A percentile compares a stretch with the other conserved stretches of the same genome.
phyloP scores from a whole-genome alignment of 23 tunicate species.

The Pegea sp. region DNA sequence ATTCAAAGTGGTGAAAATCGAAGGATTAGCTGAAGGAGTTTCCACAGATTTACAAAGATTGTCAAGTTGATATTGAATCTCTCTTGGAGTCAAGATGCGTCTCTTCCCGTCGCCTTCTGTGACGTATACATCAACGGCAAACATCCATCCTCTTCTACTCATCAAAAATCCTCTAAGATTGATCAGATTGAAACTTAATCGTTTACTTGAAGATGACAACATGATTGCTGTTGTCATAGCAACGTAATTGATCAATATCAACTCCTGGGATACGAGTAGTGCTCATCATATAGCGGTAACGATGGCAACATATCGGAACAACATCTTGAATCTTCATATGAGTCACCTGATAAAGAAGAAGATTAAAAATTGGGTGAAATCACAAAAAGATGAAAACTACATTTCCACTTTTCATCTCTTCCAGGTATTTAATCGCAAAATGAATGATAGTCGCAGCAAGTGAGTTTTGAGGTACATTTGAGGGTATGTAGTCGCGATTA shows the following conservation, averaged over 20 bases:
- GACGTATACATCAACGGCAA: conserved; percentile 18
- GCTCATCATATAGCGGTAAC: conserved; percentile 40
- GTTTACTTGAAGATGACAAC: conserved; percentile 51
- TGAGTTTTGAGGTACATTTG: conserved; percentile 7
- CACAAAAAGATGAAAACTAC: too few species aligned
- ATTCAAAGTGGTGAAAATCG: conserved; percentile 36
- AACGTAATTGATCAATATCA: conserved; percentile 40
- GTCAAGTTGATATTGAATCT: conserved; percentile 58
- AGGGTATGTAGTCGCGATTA: background rate
- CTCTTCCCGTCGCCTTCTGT: conserved; percentile 20
- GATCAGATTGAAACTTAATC: background rate
- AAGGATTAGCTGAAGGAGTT: conserved; percentile 13
- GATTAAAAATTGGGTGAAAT: too few species aligned
- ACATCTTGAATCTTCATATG: conserved; percentile 39
- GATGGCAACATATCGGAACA: conserved; percentile 61
- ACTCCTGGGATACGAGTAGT: conserved; percentile 65
- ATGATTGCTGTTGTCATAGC: conserved; percentile 27
- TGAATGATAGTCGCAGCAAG: conserved; percentile 18
- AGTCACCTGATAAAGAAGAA: too few species aligned
- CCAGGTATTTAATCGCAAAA: conserved; percentile 20
- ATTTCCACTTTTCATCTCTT: conserved; percentile 5
- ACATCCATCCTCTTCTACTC: conserved; percentile 54
- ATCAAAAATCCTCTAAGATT: background rate
- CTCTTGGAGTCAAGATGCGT: conserved; percentile 39
- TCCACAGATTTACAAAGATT: conserved; percentile 5